These are phyloP conservation scores for Machaerirhynchus nigripectus DNA, from an alignment of 2,113 vertebrate genomes.

Conservation along the genomic window DNA sequence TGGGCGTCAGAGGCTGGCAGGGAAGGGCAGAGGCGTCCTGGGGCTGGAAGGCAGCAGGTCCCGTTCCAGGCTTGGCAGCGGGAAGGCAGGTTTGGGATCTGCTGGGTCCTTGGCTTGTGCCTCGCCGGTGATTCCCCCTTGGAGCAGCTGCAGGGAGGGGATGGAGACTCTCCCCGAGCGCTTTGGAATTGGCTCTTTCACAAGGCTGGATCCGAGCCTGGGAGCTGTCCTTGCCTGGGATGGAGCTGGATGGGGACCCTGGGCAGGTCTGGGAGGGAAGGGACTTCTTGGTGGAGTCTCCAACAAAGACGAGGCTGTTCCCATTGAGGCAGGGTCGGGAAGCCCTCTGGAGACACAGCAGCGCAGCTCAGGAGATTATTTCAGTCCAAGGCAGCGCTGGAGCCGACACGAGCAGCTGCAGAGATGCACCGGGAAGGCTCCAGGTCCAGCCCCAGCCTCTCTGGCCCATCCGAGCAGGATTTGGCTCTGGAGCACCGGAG, in stretches of 20 bases:
- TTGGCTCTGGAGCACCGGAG: rapidly evolving
- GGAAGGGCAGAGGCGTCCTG: neutral
- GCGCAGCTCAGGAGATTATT: rapidly evolving
- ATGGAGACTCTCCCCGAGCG: neutral
- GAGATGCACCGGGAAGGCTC: neutral
- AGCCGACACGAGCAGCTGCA: neutral
- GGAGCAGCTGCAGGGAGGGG: neutral
- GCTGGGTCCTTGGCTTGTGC: neutral
- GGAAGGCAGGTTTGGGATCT: neutral
- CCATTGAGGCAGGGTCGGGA: rapidly evolving
- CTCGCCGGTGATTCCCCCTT: neutral
- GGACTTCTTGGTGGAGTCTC: neutral
- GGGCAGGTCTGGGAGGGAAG: neutral
- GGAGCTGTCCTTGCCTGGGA: neutral
- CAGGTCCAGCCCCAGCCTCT: neutral
- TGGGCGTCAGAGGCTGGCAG: neutral
- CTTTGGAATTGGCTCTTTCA: rapidly evolving
- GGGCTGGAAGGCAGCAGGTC: neutral
- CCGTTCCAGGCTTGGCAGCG: rapidly evolving
- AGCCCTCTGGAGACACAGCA: rapidly evolving
- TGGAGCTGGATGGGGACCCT: neutral
- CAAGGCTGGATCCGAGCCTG: neutral
- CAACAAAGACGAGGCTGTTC: neutral
- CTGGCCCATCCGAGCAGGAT: rapidly evolving
- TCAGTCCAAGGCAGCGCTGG: neutral